phyloP scores from a whole-genome alignment of 1,140 invertebrate species.

The Eufriesea mexicana region DNA sequence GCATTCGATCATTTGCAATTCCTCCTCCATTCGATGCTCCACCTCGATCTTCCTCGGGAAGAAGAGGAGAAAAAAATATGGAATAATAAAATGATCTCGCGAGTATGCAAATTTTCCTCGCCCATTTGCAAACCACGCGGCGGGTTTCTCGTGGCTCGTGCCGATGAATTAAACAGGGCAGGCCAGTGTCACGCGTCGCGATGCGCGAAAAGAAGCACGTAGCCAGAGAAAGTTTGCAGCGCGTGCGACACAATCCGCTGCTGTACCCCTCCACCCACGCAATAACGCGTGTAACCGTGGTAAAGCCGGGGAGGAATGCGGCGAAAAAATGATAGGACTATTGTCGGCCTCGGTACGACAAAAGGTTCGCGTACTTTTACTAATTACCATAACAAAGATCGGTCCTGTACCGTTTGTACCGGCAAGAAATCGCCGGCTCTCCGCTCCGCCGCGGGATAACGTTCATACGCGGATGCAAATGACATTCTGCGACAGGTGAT shows the following conservation, averaged over 20 bases:
- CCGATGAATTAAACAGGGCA: slow-evolving; percentile 40
- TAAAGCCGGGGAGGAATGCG: background rate
- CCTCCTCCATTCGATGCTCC: no score
- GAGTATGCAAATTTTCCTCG: background rate
- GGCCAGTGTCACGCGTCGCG: slow-evolving; percentile 13
- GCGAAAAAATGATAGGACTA: slow-evolving; percentile 1
- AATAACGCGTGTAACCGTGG: slow-evolving; percentile 8
- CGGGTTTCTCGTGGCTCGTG: slow-evolving; percentile 24
- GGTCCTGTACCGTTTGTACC: background rate
- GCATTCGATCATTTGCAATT: background rate
- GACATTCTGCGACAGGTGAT: background rate
- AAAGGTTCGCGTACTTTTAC: slow-evolving; percentile 15
- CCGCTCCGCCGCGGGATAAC: background rate
- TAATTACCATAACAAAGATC: slow-evolving; percentile 50
- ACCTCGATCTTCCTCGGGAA: background rate
- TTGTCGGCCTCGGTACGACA: background rate
- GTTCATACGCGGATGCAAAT: slow-evolving; percentile 17
- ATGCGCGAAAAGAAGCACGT: slow-evolving; percentile 27
- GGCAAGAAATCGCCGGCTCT: background rate
- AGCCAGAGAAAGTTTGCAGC: slow-evolving; percentile 29
- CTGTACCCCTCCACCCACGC: slow-evolving; percentile 4
- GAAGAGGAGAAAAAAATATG: background rate
- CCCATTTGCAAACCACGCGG: background rate
- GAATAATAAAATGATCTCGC: background rate
- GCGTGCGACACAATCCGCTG: background rate